A percentile compares a stretch with the other conserved stretches of the same genome.
These are phyloP conservation scores for Hucho hucho DNA, from an alignment of 2,113 vertebrate species.

Conservation along the genomic window DNA sequence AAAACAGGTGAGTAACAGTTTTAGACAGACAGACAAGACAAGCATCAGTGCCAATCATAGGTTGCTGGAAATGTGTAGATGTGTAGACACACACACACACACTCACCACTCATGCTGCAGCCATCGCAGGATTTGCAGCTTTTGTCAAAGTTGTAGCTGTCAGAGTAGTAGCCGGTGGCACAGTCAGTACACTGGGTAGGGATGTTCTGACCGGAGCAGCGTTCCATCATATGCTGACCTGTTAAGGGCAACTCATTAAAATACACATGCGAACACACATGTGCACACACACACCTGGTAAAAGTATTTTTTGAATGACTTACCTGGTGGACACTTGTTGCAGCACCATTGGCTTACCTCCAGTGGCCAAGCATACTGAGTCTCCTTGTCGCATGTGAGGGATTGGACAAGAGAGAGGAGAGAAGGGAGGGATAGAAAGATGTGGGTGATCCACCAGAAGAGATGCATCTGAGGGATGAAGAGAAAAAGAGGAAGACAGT, in stretches of 20 bases:
- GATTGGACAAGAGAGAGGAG: conserved; percentile 5
- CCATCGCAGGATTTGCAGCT: conserved; percentile 14
- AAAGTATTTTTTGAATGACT: neutral
- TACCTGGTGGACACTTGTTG: conserved; percentile 57
- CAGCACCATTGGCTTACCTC: neutral
- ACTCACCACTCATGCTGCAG: conserved; percentile 48
- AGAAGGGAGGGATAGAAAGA: conserved; percentile 10
- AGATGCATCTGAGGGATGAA: conserved; percentile 39
- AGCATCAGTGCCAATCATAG: no score
- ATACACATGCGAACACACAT: no score
- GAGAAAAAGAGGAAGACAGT: neutral
- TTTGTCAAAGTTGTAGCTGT: neutral
- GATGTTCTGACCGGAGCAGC: accelerated
- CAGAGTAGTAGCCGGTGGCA: accelerated
- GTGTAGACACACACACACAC: conserved; percentile 6
- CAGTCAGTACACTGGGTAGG: neutral
- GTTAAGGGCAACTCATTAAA: neutral
- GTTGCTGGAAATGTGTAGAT: neutral
- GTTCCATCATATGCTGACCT: neutral
- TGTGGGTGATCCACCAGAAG: conserved; percentile 12
- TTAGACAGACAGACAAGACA: neutral
- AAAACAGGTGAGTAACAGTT: neutral
- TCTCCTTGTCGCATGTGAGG: conserved; percentile 1
- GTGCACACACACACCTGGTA: neutral
- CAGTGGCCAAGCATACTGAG: conserved; percentile 31